Base-by-base conservation (phyloP, 1,140 invertebrate species). In the Megalonaias nervosa region DNA sequence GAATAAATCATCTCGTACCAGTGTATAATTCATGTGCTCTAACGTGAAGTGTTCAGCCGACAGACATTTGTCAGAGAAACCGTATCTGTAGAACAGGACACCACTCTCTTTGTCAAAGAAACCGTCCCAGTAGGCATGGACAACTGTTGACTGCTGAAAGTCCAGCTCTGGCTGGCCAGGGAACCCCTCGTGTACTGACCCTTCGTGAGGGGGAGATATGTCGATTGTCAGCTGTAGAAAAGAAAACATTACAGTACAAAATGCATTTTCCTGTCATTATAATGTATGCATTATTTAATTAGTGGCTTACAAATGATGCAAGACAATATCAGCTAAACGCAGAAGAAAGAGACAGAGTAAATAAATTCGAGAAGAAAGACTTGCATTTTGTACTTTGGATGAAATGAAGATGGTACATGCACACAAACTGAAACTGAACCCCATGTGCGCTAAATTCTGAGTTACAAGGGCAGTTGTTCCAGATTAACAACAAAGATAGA, bases 51-150 rank as follows among this genome's bases (percentile, higher is more conserved):
- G 38, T 57, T n/a, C 62, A 16, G 21, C 60, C 31, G 38, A 55
- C 19, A 75, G 23, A 67, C 81, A 82, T 3, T 21, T 21, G 4
- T 31, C 61, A n/a, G 48, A 19, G 67, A 78, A 77, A 0, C n/a
- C 73, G 48, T 77, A 80, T 72, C 74, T 67, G 66, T 82, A 82
- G 57, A 77, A 78, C 57, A 56, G 56, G n/a, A 84, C 68, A 5
- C 77, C 80, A 71, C 80, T 81, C 62, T 84, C 82, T 64, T 73
- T 71, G 58, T 84, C 82, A 80, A 81, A 75, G 58, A 81, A 84
- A 6, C 73, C 82, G 13, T 73, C 71, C 82, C 82, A 84, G 66
- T 79, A 59, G 4, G 69, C 80, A 23, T 48, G 56, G 16, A 84
- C 11, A 5, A 19, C 67, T 26, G 11, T 58, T 23, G 17, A 57